phyloP scores from a whole-genome alignment of 2,888 invertebrate species.

The Oligia latruncula region DNA sequence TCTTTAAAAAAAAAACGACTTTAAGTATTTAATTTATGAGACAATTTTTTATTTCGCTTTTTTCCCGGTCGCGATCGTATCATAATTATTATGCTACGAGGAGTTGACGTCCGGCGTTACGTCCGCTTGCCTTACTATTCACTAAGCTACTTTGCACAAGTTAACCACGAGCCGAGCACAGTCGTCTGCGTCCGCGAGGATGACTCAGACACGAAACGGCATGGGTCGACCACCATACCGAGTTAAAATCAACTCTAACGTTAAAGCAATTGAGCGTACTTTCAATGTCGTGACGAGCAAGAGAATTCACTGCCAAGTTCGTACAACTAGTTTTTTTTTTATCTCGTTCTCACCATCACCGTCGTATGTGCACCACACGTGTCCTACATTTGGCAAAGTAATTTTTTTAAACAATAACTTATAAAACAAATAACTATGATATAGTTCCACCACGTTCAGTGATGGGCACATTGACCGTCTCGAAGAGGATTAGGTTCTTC shows the following conservation, averaged over 20 bases:
- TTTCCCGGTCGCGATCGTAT: slow-evolving; percentile 74
- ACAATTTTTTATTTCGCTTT: slow-evolving; percentile 2
- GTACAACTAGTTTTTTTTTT: slow-evolving; percentile 84
- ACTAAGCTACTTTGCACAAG: slow-evolving; percentile 80
- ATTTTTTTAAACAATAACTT: slow-evolving; percentile 50
- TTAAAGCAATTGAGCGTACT: slow-evolving; percentile 35
- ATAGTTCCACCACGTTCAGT: slow-evolving; percentile 58
- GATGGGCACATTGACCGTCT: slow-evolving; percentile 70
- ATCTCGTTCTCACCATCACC: slow-evolving; percentile 77
- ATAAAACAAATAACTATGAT: slow-evolving; percentile 58
- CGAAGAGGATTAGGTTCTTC: slow-evolving; percentile 72
- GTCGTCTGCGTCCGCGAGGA: slow-evolving; percentile 78
- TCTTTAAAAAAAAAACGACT: slow-evolving; percentile 8
- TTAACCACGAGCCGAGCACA: slow-evolving; percentile 79
- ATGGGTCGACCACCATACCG: slow-evolving; percentile 59
- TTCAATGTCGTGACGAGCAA: slow-evolving; percentile 53
- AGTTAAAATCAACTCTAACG: slow-evolving; percentile 64
- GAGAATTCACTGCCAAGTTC: slow-evolving; percentile 87
- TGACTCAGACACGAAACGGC: slow-evolving; percentile 76
- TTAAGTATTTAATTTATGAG: slow-evolving; percentile 1
- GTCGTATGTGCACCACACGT: slow-evolving; percentile 75
- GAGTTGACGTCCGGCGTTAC: slow-evolving; percentile 75
- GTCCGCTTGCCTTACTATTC: slow-evolving; percentile 83
- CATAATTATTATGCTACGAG: slow-evolving; percentile 67
- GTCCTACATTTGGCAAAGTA: slow-evolving; percentile 77